Evolutionary conservation across 2,888 invertebrate species (phyloP).

Genomic region (Cosmorhoe ocellata): DNA sequence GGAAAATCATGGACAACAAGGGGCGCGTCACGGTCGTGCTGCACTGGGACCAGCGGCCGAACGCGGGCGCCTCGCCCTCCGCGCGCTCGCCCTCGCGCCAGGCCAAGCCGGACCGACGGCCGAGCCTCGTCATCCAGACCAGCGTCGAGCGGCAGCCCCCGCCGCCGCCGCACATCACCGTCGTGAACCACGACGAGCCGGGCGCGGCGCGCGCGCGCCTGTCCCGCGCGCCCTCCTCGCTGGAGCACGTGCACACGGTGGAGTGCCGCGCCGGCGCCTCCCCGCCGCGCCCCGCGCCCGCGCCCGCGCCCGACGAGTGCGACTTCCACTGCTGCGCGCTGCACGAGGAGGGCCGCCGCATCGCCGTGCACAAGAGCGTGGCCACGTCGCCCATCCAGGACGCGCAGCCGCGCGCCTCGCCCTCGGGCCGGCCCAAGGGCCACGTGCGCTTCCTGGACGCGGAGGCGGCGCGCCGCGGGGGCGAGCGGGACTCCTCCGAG

Average conservation of each 20-base stretch:
- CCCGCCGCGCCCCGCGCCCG: conserved; percentile 83
- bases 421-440: conserved; percentile 87
- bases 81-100: conserved; percentile 80
- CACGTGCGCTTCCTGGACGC: conserved; percentile 94
- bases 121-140: conserved; percentile 88
- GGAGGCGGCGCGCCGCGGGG: conserved; percentile 78
- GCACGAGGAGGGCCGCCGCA: conserved; percentile 95
- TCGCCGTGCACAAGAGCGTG: conserved; percentile 95
- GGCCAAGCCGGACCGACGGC: conserved; percentile 82
- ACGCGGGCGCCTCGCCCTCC: conserved; percentile 84
- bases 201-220: conserved; percentile 83
- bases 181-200: conserved; percentile 96
- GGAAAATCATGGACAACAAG: conserved; percentile 99
- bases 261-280: conserved; percentile 83
- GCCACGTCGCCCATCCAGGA: conserved; percentile 97
- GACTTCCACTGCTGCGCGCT: conserved; percentile 98
- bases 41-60: conserved; percentile 96
- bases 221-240: conserved; percentile 86
- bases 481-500: conserved; percentile 93
- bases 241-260: conserved; percentile 90
- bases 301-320: conserved; percentile 87
- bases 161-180: conserved; percentile 93
- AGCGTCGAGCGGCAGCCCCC: conserved; percentile 87
- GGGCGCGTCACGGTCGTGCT: conserved; percentile 97
- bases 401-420: conserved; percentile 85